These are phyloP conservation scores for Biston stratarius DNA, from an alignment of 2,888 invertebrate genomes.

Conservation along the genomic window DNA sequence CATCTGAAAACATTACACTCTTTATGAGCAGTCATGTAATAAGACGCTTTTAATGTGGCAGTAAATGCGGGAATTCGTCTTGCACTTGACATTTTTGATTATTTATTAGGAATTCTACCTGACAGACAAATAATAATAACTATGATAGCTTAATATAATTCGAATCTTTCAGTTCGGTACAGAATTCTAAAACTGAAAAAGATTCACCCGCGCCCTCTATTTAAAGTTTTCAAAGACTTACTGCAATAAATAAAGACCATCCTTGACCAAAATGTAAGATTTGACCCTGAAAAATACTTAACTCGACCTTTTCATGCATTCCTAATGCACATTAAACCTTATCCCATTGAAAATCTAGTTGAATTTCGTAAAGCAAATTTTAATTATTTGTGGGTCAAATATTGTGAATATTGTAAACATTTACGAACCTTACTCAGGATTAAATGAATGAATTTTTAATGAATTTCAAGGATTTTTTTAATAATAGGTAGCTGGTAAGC, in stretches of 20 bases:
- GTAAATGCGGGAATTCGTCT: too few relatives aligned
- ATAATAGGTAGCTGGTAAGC: too few relatives aligned
- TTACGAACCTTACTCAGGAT: constrained; percentile 51
- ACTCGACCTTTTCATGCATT: constrained; percentile 26
- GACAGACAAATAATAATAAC: too few relatives aligned
- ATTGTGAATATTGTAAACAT: constrained; percentile 56
- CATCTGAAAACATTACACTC: too few relatives aligned
- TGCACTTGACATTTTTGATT: too few relatives aligned
- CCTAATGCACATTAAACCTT: constrained; percentile 14
- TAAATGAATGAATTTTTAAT: constrained; percentile 53
- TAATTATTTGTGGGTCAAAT: constrained; percentile 44
- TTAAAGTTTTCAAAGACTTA: constrained; percentile 4
- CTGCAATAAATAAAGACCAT: constrained; percentile 31
- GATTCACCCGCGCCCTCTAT: not conserved
- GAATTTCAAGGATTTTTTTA: constrained; percentile 47
- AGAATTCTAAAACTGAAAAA: not conserved
- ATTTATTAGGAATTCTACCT: too few relatives aligned
- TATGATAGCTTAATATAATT: too few relatives aligned
- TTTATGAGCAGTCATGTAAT: too few relatives aligned
- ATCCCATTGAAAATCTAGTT: not conserved
- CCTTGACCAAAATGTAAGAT: constrained; percentile 43
- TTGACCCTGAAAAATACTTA: constrained; percentile 44
- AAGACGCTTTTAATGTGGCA: too few relatives aligned
- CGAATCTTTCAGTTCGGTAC: too few relatives aligned
- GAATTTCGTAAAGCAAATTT: constrained; percentile 12